Percentiles rank a stretch among this genome's conserved stretches.
phyloP scores from a whole-genome alignment of 2,113 vertebrate species.

The Eretmodus cyanostictus region DNA sequence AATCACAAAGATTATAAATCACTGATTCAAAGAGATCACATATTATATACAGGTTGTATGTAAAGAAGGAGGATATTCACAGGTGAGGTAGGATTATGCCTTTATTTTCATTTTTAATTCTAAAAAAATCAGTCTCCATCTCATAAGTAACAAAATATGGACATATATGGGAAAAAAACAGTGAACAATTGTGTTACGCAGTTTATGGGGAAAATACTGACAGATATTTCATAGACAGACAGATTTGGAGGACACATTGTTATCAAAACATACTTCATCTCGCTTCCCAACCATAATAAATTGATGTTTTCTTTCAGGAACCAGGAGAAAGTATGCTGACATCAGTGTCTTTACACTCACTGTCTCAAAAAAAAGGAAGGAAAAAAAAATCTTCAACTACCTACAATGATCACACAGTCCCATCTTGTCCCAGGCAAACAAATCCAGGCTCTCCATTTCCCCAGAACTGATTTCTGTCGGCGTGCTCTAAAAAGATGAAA shows the following conservation, averaged over 20 bases:
- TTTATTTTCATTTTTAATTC: slow-evolving; percentile 37
- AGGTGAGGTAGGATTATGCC: not conserved
- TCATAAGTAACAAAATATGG: slow-evolving; percentile 28
- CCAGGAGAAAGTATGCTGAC: slow-evolving; percentile 40
- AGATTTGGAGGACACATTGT: slow-evolving; percentile 27
- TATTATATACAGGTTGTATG: not conserved
- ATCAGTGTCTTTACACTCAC: slow-evolving; percentile 39
- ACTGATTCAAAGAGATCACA: not conserved
- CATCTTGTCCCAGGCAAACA: slow-evolving; percentile 59
- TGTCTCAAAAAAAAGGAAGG: slow-evolving; percentile 21
- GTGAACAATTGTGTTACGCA: not conserved
- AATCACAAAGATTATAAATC: not conserved
- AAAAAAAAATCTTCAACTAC: slow-evolving; percentile 30
- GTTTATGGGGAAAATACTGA: slow-evolving; percentile 26
- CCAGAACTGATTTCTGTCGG: slow-evolving; percentile 51
- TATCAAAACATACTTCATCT: slow-evolving; percentile 45
- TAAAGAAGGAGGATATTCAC: not conserved
- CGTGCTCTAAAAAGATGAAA: slow-evolving; percentile 59
- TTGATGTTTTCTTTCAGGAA: slow-evolving; percentile 50
- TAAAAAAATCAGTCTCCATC: not conserved
- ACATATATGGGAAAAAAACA: slow-evolving; percentile 11
- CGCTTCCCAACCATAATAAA: slow-evolving; percentile 10
- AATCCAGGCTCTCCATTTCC: slow-evolving; percentile 44
- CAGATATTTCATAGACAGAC: slow-evolving; percentile 17
- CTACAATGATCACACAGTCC: slow-evolving; percentile 51